Percentiles rank a stretch among this genome's conserved stretches.
phyloP scores from a whole-genome alignment of 2,888 invertebrate genomes.

The Cataglyphis albicans region DNA sequence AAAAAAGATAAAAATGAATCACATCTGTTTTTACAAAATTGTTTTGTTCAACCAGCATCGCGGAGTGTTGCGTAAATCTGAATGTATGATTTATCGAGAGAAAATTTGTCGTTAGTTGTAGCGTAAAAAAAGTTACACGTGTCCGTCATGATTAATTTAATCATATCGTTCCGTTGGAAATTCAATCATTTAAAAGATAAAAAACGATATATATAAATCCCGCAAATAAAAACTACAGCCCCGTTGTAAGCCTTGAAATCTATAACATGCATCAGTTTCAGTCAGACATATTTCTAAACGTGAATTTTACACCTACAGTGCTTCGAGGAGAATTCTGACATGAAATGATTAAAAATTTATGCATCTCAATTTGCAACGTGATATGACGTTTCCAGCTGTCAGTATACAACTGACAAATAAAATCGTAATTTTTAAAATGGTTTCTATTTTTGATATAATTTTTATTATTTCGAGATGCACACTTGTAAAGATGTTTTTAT shows the following conservation, averaged over 20 bases:
- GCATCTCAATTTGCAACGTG: not conserved
- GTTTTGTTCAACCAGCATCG: not conserved
- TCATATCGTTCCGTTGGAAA: conserved; percentile 6
- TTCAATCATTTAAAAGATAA: conserved; percentile 7
- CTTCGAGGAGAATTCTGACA: not conserved
- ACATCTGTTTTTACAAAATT: not conserved
- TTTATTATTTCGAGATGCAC: not conserved
- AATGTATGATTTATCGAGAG: conserved; percentile 8
- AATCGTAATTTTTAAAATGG: not conserved
- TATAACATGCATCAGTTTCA: conserved; percentile 12
- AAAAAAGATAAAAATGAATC: not conserved
- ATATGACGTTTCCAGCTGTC: not conserved
- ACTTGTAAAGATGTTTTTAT: not conserved
- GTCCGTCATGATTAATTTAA: conserved; percentile 3
- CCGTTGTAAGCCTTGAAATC: not conserved
- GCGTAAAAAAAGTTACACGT: conserved; percentile 11
- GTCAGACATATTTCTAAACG: not conserved
- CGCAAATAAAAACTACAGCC: not conserved
- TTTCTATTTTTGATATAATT: not conserved
- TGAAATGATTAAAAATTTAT: not conserved
- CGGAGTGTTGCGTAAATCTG: not conserved
- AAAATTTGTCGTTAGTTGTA: conserved; percentile 36
- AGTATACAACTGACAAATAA: not conserved
- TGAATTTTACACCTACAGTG: conserved; percentile 4
- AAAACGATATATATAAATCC: conserved; percentile 25